Evolutionary conservation across 2,113 vertebrate genomes (phyloP), one percentile per base, ranked within the genome.

Genomic region (Campylomormyrus numenius): DNA sequence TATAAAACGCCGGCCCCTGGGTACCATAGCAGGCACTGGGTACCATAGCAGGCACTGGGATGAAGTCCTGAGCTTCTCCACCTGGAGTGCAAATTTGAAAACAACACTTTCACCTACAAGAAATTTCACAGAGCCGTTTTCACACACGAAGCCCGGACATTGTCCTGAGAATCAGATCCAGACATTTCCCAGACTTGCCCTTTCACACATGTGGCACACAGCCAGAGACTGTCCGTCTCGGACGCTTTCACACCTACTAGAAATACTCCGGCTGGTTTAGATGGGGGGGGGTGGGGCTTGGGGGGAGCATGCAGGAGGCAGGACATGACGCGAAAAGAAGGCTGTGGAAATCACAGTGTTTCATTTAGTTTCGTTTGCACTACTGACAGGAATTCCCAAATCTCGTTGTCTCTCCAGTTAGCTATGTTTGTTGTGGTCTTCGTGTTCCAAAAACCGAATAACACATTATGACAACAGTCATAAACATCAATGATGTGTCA

Each of bases 1-100:
- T 90, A 88, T 92, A 89, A 92, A 93, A 91, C 89, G 52, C 70
- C 7, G 77, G n/a, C 70, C 90, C 91, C 93, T 94, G 92, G 93
- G 53, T 56, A 56, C 13, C n/a, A 17, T 56, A 90, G 15, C n/a
- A 42, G 56, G 84, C 90, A n/a, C 93, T 94, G 92, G 93, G 39
- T 89, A 58, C 17, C 27, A 21, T 52, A 90, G 21, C 48, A 85
- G 88, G 62, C 2, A 27, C 42, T 87, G 80, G 39, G 27, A 0
- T 39, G 91, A 92, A 85, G 83, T 91, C 8, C 89, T 58, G 2
- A 39, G 49, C 77, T 49, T 49, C 62, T 24, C 74, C 88, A 89
- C 74, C 31, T 52, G 50, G 74, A 45, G 48, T n/a, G 35, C 35
- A 84, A 56, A 83, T 21, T 89, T 17, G 21, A 53, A 89, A 89